phyloP scores from a whole-genome alignment of 1,140 invertebrate species.

The Agrypnia vestita region DNA sequence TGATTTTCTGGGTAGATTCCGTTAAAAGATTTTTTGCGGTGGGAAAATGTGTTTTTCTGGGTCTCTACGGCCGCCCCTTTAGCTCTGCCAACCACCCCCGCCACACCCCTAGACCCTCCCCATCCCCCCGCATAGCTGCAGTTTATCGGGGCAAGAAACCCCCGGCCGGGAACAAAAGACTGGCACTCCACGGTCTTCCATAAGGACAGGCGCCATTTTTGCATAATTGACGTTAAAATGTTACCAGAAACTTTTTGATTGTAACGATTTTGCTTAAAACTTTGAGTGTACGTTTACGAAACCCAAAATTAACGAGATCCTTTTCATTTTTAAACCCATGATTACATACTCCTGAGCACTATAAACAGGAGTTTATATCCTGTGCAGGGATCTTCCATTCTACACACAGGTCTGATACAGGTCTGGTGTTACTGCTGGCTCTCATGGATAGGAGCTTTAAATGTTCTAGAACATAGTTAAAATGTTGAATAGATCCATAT shows the following conservation, averaged over 20 bases:
- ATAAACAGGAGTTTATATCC: too few relatives aligned
- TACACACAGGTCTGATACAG: too few relatives aligned
- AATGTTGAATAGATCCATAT: too few relatives aligned
- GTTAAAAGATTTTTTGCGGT: too few relatives aligned
- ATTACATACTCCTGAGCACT: too few relatives aligned
- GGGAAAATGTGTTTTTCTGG: background rate
- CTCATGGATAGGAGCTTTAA: too few relatives aligned
- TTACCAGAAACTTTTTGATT: conserved; percentile 3
- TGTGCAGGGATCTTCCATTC: too few relatives aligned
- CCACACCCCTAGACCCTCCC: background rate
- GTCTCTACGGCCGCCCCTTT: background rate
- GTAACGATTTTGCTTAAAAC: background rate
- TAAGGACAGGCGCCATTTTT: conserved; percentile 37
- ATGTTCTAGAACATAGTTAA: too few relatives aligned
- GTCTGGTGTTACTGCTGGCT: too few relatives aligned
- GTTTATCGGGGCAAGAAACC: conserved; percentile 52
- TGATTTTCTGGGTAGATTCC: too few relatives aligned
- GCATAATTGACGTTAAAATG: conserved; percentile 37
- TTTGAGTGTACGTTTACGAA: background rate
- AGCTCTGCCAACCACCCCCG: conserved; percentile 4
- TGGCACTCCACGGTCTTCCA: conserved; percentile 23
- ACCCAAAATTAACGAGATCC: too few relatives aligned
- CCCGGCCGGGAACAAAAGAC: conserved; percentile 28
- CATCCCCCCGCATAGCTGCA: conserved; percentile 29
- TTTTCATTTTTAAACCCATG: too few relatives aligned